Percentiles rank a stretch among this genome's conserved stretches.
Evolutionary conservation across 1,140 invertebrate species (phyloP).

Genomic region (Helicorthomorpha holstii): DNA sequence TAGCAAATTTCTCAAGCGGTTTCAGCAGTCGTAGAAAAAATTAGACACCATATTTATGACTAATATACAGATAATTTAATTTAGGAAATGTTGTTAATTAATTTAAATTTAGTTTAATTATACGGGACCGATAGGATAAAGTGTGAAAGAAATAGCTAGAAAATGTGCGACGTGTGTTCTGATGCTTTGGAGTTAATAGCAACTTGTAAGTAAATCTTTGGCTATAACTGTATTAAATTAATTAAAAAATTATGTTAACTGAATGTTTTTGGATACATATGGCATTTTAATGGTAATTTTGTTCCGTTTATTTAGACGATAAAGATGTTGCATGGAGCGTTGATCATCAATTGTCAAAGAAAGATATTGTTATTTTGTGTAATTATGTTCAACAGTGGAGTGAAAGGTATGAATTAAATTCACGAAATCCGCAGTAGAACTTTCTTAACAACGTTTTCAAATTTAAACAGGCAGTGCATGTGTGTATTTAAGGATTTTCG

Average conservation of each 20-base stretch:
- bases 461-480: slow-evolving; percentile 54
- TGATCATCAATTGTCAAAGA: slow-evolving; percentile 24
- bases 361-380: slow-evolving; percentile 45
- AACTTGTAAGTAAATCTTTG: slow-evolving; percentile 19
- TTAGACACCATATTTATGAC: too few relatives aligned
- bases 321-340: slow-evolving; percentile 18
- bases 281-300: not conserved
- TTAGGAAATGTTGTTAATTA: too few relatives aligned
- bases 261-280: not conserved
- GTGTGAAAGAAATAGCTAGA: too few relatives aligned
- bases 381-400: slow-evolving; percentile 50
- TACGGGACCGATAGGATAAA: too few relatives aligned
- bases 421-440: not conserved
- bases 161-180: slow-evolving; percentile 25
- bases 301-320: slow-evolving; percentile 20
- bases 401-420: slow-evolving; percentile 35
- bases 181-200: slow-evolving; percentile 22
- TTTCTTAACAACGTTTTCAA: not conserved
- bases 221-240: not conserved
- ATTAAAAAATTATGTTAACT: not conserved
- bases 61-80: too few relatives aligned
- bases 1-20: too few relatives aligned
- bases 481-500: slow-evolving; percentile 77
- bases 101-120: too few relatives aligned
- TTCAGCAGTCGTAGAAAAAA: too few relatives aligned